Conservation (phyloP, 2,888 invertebrate species). For the Chrysotoxum bicinctum region DNA sequence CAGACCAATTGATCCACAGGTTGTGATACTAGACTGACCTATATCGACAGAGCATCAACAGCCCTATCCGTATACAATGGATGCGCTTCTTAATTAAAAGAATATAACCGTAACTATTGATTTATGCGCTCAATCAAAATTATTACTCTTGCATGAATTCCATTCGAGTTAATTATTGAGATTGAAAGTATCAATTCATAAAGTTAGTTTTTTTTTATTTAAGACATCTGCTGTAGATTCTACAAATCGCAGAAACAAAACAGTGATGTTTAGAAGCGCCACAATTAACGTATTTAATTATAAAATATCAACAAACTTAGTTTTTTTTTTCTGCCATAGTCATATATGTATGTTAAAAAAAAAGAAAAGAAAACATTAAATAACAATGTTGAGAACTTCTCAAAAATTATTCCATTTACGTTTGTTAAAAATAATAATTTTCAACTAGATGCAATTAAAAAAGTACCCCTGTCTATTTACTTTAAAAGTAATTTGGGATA, state of each 20-base stretch:
- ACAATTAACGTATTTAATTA: conserved; percentile 68
- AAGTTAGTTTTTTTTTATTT: conserved; percentile 25
- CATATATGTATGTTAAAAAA: conserved; percentile 39
- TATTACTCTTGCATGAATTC: conserved; percentile 49
- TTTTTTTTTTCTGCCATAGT: conserved; percentile 64
- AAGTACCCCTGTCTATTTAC: conserved; percentile 38
- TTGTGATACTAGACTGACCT: conserved; percentile 89
- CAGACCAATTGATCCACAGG: conserved; percentile 85
- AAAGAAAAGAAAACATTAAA: conserved; percentile 30
- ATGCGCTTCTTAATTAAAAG: conserved; percentile 84
- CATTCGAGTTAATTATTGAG: conserved; percentile 33
- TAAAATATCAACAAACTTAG: conserved; percentile 56
- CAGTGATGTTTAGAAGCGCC: conserved; percentile 57
- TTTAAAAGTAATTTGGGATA: conserved; percentile 64
- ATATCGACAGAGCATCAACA: conserved; percentile 78
- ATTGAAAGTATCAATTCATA: conserved; percentile 47
- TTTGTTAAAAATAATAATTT: conserved; percentile 48
- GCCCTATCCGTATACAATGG: conserved; percentile 86
- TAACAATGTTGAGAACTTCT: conserved; percentile 54
- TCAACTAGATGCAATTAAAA: conserved; percentile 49
- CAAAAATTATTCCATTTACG: conserved; percentile 65
- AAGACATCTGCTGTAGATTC: conserved; percentile 33
- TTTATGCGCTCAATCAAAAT: conserved; percentile 49
- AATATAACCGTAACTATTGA: conserved; percentile 22
- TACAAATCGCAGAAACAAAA: conserved; percentile 45